Evolutionary conservation across 1,140 invertebrate species (phyloP), one percentile per base, ranked within the genome.

Genomic region (Oppia nitens): DNA sequence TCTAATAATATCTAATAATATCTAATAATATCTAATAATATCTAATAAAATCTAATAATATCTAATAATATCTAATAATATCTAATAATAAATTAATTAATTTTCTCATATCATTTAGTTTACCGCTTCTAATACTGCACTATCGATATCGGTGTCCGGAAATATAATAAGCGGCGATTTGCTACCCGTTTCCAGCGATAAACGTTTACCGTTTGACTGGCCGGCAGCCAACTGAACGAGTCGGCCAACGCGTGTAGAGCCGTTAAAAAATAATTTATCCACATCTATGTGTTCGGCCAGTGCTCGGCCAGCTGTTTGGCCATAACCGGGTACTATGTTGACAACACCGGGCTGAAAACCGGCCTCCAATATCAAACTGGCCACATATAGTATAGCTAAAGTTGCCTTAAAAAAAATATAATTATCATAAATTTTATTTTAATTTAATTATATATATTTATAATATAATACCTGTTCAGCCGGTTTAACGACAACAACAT

Each of bases 201-300:
- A 80, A 26, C 84, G 74, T 67, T 94, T 94, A 40, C 93, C 71
- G 28, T 76, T 80, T 45, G 77, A 76, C 1, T 81, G 83, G 6
- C 87, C 79, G 28, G 81, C 80, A n/a, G n/a, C n/a, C 66, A 77
- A 70, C 76, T 85, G 78, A 32, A 94, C 82, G 20, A 84, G 65
- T 55, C 80, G 77, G 2, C 90, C 90, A 50, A 78, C 78, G 81
- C 83, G 61, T 3, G 59, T 59, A 25, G 52, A 48, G 51, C 90
- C 89, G 32, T 89, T 93, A 69, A 94, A 93, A 4, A 87, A 84
- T 47, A 93, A 77, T 74, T 93, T 93, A 57, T 82, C 78, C 49
- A 92, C 80, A 53, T 47, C 24, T 2, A 28, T 25, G 55, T 64
- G 55, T 21, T 3, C n/a, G 14, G 57, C 53, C 4, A 62, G 26